These are phyloP conservation scores for Magallana angulata DNA, from an alignment of 1,140 invertebrate genomes.

Conservation along the genomic window DNA sequence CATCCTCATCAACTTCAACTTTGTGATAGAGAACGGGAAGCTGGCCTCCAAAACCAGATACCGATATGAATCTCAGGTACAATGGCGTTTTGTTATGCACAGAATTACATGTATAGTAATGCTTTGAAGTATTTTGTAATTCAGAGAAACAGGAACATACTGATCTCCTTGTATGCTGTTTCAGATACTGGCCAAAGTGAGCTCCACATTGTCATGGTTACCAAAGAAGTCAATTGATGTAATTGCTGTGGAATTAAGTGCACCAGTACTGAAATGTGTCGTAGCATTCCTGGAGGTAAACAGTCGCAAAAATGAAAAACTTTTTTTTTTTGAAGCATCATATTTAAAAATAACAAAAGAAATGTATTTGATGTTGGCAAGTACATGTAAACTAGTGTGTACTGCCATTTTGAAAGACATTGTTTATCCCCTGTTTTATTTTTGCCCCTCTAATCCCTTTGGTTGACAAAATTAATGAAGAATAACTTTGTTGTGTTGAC, in stretches of 20 bases:
- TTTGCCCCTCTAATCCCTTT: too few relatives aligned
- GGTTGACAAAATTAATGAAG: too few relatives aligned
- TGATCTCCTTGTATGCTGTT: background rate
- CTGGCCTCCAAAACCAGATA: constrained; percentile 53
- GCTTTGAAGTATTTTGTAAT: too few relatives aligned
- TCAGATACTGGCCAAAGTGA: constrained; percentile 78
- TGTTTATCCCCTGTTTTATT: too few relatives aligned
- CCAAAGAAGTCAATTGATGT: constrained; percentile 83
- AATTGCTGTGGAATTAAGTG: constrained; percentile 82
- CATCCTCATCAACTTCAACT: constrained; percentile 60
- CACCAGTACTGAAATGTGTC: constrained; percentile 82
- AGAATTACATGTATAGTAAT: too few relatives aligned
- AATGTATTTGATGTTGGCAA: too few relatives aligned
- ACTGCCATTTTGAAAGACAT: too few relatives aligned
- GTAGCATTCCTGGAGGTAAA: constrained; percentile 81
- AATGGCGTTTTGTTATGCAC: too few relatives aligned
- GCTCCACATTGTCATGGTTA: constrained; percentile 81
- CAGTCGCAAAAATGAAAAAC: too few relatives aligned
- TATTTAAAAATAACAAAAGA: too few relatives aligned
- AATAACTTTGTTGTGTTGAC: background rate
- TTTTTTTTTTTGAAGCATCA: too few relatives aligned
- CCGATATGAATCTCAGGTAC: constrained; percentile 68
- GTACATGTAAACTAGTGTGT: too few relatives aligned
- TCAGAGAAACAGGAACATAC: background rate
- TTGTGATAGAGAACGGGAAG: constrained; percentile 59